Evolutionary conservation across 2,797 vertebrate species (phyloP).

Genomic region (Pempheris klunzingeri): DNA sequence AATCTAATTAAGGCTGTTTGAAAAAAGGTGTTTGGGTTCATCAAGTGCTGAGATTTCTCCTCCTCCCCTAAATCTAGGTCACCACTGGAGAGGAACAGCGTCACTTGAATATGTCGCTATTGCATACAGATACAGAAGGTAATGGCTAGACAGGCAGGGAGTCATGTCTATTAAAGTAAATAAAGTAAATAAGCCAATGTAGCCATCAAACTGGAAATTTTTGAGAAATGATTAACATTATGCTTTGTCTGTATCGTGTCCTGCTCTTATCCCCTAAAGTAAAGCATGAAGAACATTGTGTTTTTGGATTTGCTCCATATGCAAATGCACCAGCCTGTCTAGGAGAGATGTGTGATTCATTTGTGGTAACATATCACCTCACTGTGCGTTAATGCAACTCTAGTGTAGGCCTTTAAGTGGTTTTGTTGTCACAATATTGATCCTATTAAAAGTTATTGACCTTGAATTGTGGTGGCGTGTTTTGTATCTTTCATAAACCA

Average conservation of each 20-base stretch:
- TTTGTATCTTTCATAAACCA: background rate
- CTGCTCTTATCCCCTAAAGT: slow-evolving; percentile 27
- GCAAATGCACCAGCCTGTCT: slow-evolving; percentile 51
- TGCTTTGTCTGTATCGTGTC: slow-evolving; percentile 20
- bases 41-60: slow-evolving; percentile 36
- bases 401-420: background rate
- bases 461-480: slow-evolving; percentile 3
- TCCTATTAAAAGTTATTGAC: slow-evolving; percentile 28
- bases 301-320: slow-evolving; percentile 58
- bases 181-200: background rate
- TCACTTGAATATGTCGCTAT: slow-evolving; percentile 34
- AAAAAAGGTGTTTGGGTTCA: slow-evolving; percentile 51
- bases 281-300: slow-evolving; percentile 43
- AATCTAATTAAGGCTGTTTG: slow-evolving; percentile 43
- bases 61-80: slow-evolving; percentile 52
- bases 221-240: slow-evolving; percentile 24
- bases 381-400: slow-evolving; percentile 32
- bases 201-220: slow-evolving; percentile 11
- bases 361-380: slow-evolving; percentile 50
- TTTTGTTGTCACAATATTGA: slow-evolving; percentile 33
- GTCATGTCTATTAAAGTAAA: background rate
- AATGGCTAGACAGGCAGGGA: background rate
- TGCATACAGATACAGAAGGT: background rate
- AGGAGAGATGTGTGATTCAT: slow-evolving; percentile 36
- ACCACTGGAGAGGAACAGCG: slow-evolving; percentile 13